These are phyloP conservation scores for Acrobasis repandana DNA, from an alignment of 2,888 invertebrate genomes.

Conservation along the genomic window DNA sequence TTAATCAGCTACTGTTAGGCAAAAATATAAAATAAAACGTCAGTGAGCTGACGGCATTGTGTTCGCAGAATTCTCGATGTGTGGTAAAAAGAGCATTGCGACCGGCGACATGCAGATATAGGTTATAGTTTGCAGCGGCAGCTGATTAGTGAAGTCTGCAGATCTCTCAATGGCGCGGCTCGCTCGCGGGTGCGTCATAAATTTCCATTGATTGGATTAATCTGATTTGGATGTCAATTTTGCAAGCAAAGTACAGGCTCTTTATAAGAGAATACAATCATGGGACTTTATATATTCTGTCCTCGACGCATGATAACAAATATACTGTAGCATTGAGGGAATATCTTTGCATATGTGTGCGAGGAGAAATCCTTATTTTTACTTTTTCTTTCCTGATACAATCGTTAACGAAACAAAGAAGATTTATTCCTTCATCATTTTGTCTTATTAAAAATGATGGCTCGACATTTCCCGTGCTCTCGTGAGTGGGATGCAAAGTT, in stretches of 20 bases:
- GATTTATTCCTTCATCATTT: conserved; percentile 65
- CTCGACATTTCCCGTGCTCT: conserved; percentile 45
- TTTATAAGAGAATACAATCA: conserved; percentile 75
- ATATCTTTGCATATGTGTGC: conserved; percentile 52
- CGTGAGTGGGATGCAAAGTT: conserved; percentile 42
- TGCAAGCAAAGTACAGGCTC: conserved; percentile 72
- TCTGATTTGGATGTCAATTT: conserved; percentile 83
- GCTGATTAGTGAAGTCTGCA: conserved; percentile 69
- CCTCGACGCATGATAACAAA: conserved; percentile 66
- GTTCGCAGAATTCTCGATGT: conserved; percentile 32
- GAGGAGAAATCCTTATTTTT: conserved; percentile 40
- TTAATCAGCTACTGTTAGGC: conserved; percentile 25
- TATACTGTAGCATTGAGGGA: conserved; percentile 57
- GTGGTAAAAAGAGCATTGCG: conserved; percentile 45
- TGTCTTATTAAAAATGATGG: conserved; percentile 65
- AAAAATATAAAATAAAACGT: conserved; percentile 29
- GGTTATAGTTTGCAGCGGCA: conserved; percentile 55
- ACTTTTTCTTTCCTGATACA: conserved; percentile 47
- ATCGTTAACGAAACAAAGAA: conserved; percentile 64
- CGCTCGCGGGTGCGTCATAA: conserved; percentile 80
- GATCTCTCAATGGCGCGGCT: conserved; percentile 72
- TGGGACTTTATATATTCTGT: conserved; percentile 60
- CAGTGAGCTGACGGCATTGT: conserved; percentile 32
- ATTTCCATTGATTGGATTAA: conserved; percentile 83
- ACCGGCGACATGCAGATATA: conserved; percentile 47